Evolutionary conservation across 2,113 vertebrate genomes (phyloP).

Genomic region (Nyctibius bracteatus): DNA sequence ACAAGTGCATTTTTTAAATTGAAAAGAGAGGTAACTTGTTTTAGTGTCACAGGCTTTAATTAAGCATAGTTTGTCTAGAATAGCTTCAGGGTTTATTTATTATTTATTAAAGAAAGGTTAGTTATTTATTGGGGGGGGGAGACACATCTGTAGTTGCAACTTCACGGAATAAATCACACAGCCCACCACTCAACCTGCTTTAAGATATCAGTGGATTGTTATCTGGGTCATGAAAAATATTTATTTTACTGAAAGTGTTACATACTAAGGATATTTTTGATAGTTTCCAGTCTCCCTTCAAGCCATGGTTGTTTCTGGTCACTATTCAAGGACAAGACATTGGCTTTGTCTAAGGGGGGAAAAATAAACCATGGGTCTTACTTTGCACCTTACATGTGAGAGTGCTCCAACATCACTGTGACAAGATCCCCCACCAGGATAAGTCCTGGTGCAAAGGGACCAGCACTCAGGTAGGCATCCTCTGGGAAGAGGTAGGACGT

Average conservation of each 20-base stretch:
- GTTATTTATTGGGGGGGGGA: neutral
- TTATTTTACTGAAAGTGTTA: neutral
- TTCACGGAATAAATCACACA: neutral
- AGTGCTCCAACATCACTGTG: neutral
- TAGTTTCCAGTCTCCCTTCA: neutral
- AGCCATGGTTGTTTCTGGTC: neutral
- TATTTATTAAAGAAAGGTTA: constrained; percentile 54
- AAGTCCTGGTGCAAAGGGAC: neutral
- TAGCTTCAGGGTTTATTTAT: constrained; percentile 43
- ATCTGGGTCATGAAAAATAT: neutral
- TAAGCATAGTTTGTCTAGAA: constrained; percentile 33
- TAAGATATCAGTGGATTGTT: neutral
- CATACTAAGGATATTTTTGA: neutral
- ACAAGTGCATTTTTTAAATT: constrained; percentile 8
- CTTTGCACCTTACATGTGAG: neutral
- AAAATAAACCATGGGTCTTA: neutral
- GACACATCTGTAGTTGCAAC: neutral
- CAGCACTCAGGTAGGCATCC: fast-evolving
- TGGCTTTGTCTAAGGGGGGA: neutral
- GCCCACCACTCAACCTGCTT: neutral
- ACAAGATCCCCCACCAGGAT: neutral
- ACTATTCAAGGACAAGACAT: neutral
- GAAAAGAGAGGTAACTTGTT: constrained; percentile 26
- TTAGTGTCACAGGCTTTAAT: constrained; percentile 28
- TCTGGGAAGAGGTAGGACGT: neutral